Percentiles rank a stretch among this genome's conserved stretches.
phyloP scores from a whole-genome alignment of 2,888 invertebrate genomes.

The Subacronicta megacephala region DNA sequence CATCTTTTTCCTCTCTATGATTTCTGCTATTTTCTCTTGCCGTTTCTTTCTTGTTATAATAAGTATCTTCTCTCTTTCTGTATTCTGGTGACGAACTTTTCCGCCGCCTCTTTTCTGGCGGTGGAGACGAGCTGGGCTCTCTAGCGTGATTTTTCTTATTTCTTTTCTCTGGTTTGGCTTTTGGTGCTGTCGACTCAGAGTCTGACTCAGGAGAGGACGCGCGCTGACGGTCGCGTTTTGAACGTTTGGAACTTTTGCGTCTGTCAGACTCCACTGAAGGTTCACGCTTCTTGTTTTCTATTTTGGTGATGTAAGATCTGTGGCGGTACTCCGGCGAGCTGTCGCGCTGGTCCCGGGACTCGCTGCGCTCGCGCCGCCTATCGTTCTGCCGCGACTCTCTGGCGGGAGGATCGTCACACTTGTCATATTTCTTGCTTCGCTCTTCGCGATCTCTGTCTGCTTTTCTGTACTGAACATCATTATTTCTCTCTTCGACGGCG shows the following conservation, averaged over 20 bases:
- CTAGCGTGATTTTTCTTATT: slow-evolving; percentile 65
- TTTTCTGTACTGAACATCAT: slow-evolving; percentile 76
- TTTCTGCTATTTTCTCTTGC: slow-evolving; percentile 63
- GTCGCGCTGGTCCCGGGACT: slow-evolving; percentile 63
- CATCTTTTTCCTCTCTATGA: slow-evolving; percentile 60
- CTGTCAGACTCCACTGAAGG: slow-evolving; percentile 67
- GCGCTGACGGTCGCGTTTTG: slow-evolving; percentile 68
- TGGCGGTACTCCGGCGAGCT: slow-evolving; percentile 73
- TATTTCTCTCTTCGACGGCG: slow-evolving; percentile 71
- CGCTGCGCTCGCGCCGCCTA: slow-evolving; percentile 72
- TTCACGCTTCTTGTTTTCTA: slow-evolving; percentile 73
- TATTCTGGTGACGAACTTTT: slow-evolving; percentile 72
- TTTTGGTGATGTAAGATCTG: slow-evolving; percentile 77
- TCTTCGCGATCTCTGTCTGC: slow-evolving; percentile 84
- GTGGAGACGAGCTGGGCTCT: slow-evolving; percentile 73
- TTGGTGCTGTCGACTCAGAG: slow-evolving; percentile 60
- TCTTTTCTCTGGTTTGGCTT: slow-evolving; percentile 65
- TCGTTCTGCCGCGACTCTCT: slow-evolving; percentile 62
- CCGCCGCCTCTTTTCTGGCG: slow-evolving; percentile 76
- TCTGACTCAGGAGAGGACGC: slow-evolving; percentile 72
- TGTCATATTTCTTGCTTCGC: slow-evolving; percentile 77
- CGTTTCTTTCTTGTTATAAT: slow-evolving; percentile 54
- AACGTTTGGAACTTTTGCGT: slow-evolving; percentile 61
- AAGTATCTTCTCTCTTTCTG: slow-evolving; percentile 51
- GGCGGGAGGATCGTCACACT: slow-evolving; percentile 64